A percentile compares a stretch with the other conserved stretches of the same genome.
These are phyloP conservation scores for Amiota mariae DNA, from an alignment of 2,888 invertebrate species.

Conservation along the genomic window DNA sequence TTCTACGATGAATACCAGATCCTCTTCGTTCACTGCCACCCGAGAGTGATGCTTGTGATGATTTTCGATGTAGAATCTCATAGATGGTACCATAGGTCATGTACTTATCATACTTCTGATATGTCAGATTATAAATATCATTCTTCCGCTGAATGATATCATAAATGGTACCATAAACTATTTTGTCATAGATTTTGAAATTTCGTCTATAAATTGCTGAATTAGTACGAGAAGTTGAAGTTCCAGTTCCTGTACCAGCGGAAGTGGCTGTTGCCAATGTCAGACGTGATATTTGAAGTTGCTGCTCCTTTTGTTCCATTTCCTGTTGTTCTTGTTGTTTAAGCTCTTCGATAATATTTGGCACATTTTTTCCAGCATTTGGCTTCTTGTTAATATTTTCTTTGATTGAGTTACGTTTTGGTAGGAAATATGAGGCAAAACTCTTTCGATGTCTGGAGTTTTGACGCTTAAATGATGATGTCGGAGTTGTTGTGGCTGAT, in stretches of 20 bases:
- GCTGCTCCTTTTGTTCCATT: constrained; percentile 34
- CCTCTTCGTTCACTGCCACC: constrained; percentile 50
- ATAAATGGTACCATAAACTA: constrained; percentile 73
- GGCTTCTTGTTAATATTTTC: constrained; percentile 40
- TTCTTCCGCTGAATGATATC: constrained; percentile 74
- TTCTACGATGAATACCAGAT: constrained; percentile 67
- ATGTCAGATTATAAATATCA: constrained; percentile 71
- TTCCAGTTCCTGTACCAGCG: constrained; percentile 38
- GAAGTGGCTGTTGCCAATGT: constrained; percentile 34
- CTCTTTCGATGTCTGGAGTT: constrained; percentile 71
- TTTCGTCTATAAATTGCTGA: constrained; percentile 66
- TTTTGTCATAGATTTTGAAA: constrained; percentile 73
- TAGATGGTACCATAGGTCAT: constrained; percentile 74
- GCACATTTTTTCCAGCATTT: neutral
- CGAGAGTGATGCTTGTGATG: constrained; percentile 55
- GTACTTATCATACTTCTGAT: constrained; percentile 73
- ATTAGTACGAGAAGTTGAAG: constrained; percentile 25
- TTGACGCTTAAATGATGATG: constrained; percentile 66
- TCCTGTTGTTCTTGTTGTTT: constrained; percentile 31
- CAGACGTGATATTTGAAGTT: constrained; percentile 47
- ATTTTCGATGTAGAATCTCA: constrained; percentile 73
- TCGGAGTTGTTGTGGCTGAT: constrained; percentile 22
- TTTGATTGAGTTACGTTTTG: constrained; percentile 58
- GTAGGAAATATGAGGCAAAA: constrained; percentile 65
- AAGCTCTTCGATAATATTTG: constrained; percentile 1